A percentile compares a stretch with the other conserved stretches of the same genome.
Conservation (phyloP, 2,888 invertebrate species). For the Tetragonisca angustula region DNA sequence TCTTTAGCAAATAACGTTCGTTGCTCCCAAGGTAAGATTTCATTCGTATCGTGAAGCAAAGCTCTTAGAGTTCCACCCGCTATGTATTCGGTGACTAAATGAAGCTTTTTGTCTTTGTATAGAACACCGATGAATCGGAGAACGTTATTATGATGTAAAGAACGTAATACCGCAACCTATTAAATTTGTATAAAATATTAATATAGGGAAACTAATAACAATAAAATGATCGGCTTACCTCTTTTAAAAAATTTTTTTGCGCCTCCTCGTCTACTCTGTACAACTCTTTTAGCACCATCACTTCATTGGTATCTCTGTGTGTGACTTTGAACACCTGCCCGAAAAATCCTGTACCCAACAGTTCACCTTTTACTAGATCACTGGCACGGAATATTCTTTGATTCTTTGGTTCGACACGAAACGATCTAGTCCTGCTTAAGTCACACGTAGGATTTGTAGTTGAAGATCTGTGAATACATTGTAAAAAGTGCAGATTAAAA, state of each 20-base stretch:
- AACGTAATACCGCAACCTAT: slow-evolving; percentile 95
- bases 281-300: slow-evolving; percentile 97
- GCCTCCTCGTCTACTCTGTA: slow-evolving; percentile 97
- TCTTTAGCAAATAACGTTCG: slow-evolving; percentile 95
- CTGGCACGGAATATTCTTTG: slow-evolving; percentile 95
- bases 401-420: slow-evolving; percentile 89
- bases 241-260: slow-evolving; percentile 96
- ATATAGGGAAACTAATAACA: neutral
- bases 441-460: slow-evolving; percentile 86
- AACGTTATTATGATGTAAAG: slow-evolving; percentile 95
- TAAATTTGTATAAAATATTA: neutral
- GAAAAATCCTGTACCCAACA: slow-evolving; percentile 97
- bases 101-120: slow-evolving; percentile 95
- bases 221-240: slow-evolving; percentile 85
- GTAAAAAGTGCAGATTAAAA: neutral
- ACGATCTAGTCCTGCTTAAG: slow-evolving; percentile 94
- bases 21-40: slow-evolving; percentile 91
- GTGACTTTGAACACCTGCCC: slow-evolving; percentile 97
- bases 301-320: slow-evolving; percentile 94
- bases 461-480: slow-evolving; percentile 77
- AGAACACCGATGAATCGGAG: slow-evolving; percentile 96
- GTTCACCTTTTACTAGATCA: slow-evolving; percentile 94
- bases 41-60: slow-evolving; percentile 90
- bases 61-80: slow-evolving; percentile 95
- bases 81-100: slow-evolving; percentile 96